Evolutionary conservation across 2,888 invertebrate genomes (phyloP), one percentile per base, ranked within the genome.

Genomic region (Lutraria lutraria): DNA sequence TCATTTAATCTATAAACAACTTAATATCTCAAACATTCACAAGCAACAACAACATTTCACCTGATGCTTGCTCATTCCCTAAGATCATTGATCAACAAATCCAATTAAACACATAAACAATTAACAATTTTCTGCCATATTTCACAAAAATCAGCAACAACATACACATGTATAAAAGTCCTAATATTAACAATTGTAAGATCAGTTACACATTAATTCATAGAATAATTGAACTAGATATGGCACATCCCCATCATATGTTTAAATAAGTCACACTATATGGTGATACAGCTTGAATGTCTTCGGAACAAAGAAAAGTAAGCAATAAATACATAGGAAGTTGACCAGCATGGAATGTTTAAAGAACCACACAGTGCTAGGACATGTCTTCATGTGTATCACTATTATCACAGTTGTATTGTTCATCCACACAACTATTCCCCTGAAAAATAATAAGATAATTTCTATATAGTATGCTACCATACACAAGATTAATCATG

Each of bases 351-450:
- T 31, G 34, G 76, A 76, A 76, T 34, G 76, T 76, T 25, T 76
- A 72, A 6, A 34, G 8, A 31, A 76, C 31, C 10, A 76, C 31
- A 19, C 4, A 31, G 34, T 89, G 93, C 93, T 94, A 94, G 93
- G 93, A 93, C 93, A 94, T 93, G 63, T 93, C 93, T 16, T 92
- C 92, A 1, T 89, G 86, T 43, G 80, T 83, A 31, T 90, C 83
- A 34, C 83, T 68, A 60, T 76, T 88, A 91, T 91, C 91, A 91
- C 91, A 91, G 89, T 89, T 85, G 15, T 54, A 34, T n/a, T 53
- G 52, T 25, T 52, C 82, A 21, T 68, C 85, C 12, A n/a, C 53
- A 53, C 68, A 68, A 43, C 76, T 86, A 52, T 76, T 87, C 25
- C 63, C 87, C 88, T 89, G 85, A 31, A 89, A 89, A 54, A 31